phyloP scores from a whole-genome alignment of 2,797 vertebrate species.

The Pogonophryne albipinna region DNA sequence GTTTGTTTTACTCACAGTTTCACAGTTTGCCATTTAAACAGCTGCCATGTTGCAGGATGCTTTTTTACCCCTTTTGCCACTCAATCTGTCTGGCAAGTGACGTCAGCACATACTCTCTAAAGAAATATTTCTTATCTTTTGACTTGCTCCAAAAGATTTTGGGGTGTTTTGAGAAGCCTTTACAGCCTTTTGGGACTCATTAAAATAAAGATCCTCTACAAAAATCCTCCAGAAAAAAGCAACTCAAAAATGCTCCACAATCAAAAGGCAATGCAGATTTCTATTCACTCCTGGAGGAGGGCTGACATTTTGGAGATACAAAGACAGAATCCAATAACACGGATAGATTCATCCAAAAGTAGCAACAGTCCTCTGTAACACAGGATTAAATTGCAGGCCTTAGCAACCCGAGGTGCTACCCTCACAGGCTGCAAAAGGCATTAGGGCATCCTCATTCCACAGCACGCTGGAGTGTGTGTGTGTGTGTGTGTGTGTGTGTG shows the following conservation, averaged over 20 bases:
- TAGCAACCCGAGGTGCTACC: background rate
- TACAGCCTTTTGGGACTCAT: background rate
- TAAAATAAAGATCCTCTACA: background rate
- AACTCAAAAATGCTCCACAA: background rate
- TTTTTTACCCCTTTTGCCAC: too few species aligned
- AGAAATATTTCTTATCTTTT: background rate
- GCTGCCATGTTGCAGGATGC: too few species aligned
- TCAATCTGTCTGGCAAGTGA: too few species aligned
- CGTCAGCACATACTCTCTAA: too few species aligned
- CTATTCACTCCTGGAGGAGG: background rate
- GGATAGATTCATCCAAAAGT: background rate
- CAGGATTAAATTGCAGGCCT: conserved; percentile 2
- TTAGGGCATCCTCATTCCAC: conserved; percentile 31
- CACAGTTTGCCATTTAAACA: too few species aligned
- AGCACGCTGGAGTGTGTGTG: conserved; percentile 9
- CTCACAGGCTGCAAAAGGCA: conserved; percentile 22
- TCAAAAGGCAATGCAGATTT: background rate
- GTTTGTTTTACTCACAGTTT: too few species aligned
- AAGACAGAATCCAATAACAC: background rate
- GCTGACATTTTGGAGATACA: background rate
- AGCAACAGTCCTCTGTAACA: background rate
- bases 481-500: background rate
- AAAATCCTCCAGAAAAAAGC: background rate
- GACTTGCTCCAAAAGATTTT: background rate
- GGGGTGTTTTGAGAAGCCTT: background rate